phyloP scores from a whole-genome alignment of 2,113 vertebrate genomes.

The Macaca fascicularis region T2T-MFA8v1.1 NC_088391.1:102418001-102418500 shows the following conservation, averaged over 20 bases:
- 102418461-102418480: background rate
- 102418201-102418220: background rate
- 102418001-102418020: background rate
- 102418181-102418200: background rate
- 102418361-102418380: background rate
- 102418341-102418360: background rate
- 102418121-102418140: background rate
- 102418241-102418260: accelerated
- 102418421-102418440: background rate
- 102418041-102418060: background rate
- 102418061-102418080: background rate
- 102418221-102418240: no score
- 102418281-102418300: background rate
- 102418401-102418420: background rate
- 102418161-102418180: accelerated
- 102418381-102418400: background rate
- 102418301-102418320: background rate
- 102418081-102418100: background rate
- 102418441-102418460: background rate
- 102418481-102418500: background rate
- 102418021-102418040: background rate
- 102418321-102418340: background rate
- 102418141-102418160: background rate
- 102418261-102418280: background rate
- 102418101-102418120: background rate